phyloP scores from a whole-genome alignment of 2,888 invertebrate species.

The Polymixis lichenea region DNA sequence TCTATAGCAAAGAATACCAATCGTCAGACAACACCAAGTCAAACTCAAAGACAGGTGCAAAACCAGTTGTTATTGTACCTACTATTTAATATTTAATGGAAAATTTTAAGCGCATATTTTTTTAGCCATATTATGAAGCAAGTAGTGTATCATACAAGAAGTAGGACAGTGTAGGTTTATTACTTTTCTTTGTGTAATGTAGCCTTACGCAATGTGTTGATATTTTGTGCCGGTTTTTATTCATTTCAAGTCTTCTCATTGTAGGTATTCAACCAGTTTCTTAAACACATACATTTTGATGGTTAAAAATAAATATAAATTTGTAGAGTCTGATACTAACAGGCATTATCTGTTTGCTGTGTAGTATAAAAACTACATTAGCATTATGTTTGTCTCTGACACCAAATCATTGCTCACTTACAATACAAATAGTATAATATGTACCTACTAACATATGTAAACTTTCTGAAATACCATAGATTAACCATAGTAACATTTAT shows the following conservation, averaged over 20 bases:
- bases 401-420: background rate
- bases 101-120: background rate
- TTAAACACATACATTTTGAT: background rate
- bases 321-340: background rate
- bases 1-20: background rate
- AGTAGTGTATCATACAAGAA: background rate
- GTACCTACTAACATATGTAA: background rate
- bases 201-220: conserved; percentile 9
- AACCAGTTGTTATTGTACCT: conserved; percentile 51
- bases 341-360: background rate
- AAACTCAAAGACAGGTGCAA: conserved; percentile 40
- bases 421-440: background rate
- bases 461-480: background rate
- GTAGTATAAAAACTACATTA: conserved; percentile 5
- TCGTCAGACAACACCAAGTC: background rate
- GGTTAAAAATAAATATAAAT: background rate
- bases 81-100: conserved; percentile 22
- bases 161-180: background rate
- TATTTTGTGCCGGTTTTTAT: background rate
- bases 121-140: background rate
- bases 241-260: too few relatives aligned
- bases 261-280: background rate
- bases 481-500: background rate
- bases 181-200: background rate
- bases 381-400: background rate